Evolutionary conservation across 92 coral and sea anemone species (phyloP).

Genomic region (Actinernus sp.): DNA sequence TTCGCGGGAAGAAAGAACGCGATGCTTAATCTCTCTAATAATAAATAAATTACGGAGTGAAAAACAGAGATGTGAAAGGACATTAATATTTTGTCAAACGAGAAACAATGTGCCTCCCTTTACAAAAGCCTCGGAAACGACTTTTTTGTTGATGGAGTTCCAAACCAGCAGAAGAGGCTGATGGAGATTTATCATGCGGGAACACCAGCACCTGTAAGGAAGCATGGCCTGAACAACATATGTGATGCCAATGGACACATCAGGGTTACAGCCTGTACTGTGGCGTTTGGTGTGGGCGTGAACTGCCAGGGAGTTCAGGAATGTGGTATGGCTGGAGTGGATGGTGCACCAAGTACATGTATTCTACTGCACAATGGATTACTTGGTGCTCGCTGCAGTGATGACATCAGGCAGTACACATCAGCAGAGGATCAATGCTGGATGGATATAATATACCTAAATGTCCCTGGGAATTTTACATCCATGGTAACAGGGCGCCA

Average conservation of each 20-base stretch:
- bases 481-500: conserved; percentile 29
- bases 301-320: conserved; percentile 50
- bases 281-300: conserved; percentile 66
- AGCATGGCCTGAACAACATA: conserved; percentile 43
- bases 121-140: conserved; percentile 28
- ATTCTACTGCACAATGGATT: conserved; percentile 61
- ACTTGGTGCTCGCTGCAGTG: conserved; percentile 43
- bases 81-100: conserved; percentile 51
- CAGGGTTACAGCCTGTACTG: conserved; percentile 40
- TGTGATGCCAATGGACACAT: conserved; percentile 40
- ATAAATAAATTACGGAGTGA: conserved; percentile 38
- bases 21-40: too few relatives aligned
- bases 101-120: conserved; percentile 40
- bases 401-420: conserved; percentile 57
- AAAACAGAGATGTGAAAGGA: conserved; percentile 12
- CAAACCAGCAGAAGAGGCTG: conserved; percentile 16
- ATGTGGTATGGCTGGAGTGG: conserved; percentile 58
- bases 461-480: conserved; percentile 40
- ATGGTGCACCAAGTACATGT: conserved; percentile 63
- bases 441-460: conserved; percentile 17
- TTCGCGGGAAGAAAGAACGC: too few relatives aligned
- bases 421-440: conserved; percentile 35
- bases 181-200: conserved; percentile 78
- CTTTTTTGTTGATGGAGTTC: conserved; percentile 10
- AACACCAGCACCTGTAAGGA: conserved; percentile 53